These are phyloP conservation scores for Lamprotornis superbus DNA, from an alignment of 2,113 vertebrate genomes.

Conservation along the genomic window DNA sequence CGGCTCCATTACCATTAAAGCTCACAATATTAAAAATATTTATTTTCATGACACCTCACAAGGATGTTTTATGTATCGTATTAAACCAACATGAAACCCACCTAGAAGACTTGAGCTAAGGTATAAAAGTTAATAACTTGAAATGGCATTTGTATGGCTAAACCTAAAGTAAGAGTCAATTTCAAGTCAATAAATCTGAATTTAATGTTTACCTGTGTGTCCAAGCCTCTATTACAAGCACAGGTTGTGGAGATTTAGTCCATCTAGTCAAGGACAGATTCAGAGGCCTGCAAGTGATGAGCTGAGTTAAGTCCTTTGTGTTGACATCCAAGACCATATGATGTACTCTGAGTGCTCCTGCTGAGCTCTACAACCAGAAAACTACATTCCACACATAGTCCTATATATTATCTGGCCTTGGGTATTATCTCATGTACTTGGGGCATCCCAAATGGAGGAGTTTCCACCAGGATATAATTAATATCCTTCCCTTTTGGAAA, in stretches of 20 bases:
- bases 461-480: background rate
- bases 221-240: background rate
- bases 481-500: background rate
- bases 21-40: background rate
- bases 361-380: background rate
- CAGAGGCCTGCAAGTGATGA: background rate
- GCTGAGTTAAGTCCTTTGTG: background rate
- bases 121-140: background rate
- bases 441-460: background rate
- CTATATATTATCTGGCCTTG: background rate
- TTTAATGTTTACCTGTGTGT: background rate
- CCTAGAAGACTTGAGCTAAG: background rate
- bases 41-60: background rate
- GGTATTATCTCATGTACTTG: background rate
- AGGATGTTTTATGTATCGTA: background rate
- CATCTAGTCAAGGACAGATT: background rate
- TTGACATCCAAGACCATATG: background rate
- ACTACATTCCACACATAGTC: background rate
- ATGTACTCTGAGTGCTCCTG: background rate
- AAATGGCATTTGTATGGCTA: background rate
- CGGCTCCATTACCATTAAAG: background rate
- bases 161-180: background rate
- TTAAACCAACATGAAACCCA: fast-evolving
- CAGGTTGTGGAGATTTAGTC: background rate
- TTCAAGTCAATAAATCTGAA: background rate